Base-by-base conservation (phyloP, 2,797 vertebrate species). In the Myiotriccus ornatus region DNA sequence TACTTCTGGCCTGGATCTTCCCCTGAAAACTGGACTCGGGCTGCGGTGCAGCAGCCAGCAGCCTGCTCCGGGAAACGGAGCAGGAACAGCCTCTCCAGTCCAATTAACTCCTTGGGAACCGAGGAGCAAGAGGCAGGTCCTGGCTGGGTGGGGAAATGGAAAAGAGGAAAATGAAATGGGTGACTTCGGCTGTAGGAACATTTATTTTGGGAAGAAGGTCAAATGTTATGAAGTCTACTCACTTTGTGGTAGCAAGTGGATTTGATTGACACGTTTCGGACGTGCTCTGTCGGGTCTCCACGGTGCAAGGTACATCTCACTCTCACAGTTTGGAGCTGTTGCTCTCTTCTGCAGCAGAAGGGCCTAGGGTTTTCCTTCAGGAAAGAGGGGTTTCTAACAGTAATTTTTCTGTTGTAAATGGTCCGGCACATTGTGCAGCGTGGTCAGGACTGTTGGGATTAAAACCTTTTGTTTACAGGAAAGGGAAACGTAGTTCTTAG, bases 1-100 rank as follows among this genome's bases (percentile, higher is more conserved):
- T 96, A 81, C 76, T 95, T 75, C 90, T 95, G 94, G 89, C 93
- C 89, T 94, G 14, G 90, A 85, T 92, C 86, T 92, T 63, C 50
- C 81, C 73, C 81, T 94, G 87, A 90, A 90, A 94, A 77, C 93
- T 93, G 94, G 94, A 70, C 86, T 75, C 21, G 2, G 32, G 82
- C 37, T 84, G 7, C n/a, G 27, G 85, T 15, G 70, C 81, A 15
- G 63, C 74, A 84, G 93, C 95, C 95, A 94, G 86, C 93, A 90
- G 94, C 80, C 65, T 67, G 70, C 86, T 87, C 50, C 67, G 75
- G 30, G 77, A 79, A 63, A 77, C 76, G 83, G 70, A 11, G 35
- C 44, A 83, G 71, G 80, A 81, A 23, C 80, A 49, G 24, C 46
- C 14, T 0, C 73, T 67, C 59, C 14, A 6, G 2, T 46, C 86